These are phyloP conservation scores for Syngnathoides biaculeatus DNA, from an alignment of 2,113 vertebrate genomes.

Conservation along the genomic window DNA sequence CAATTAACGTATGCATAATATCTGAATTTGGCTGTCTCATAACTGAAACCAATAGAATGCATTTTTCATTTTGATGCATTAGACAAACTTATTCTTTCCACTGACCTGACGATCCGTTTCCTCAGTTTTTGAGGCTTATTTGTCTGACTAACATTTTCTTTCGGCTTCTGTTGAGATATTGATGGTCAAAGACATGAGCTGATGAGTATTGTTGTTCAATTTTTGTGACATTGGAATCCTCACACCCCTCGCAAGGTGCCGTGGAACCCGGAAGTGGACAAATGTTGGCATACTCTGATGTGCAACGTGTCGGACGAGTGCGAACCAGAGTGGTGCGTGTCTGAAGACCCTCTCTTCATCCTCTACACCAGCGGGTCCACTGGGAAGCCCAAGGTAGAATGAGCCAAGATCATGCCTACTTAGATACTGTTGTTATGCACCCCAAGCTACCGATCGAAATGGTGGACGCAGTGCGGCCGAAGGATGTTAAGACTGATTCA, in stretches of 20 bases:
- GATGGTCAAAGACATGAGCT: not conserved
- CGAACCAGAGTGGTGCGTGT: slow-evolving; percentile 92
- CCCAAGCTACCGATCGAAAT: too few relatives aligned
- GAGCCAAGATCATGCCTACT: too few relatives aligned
- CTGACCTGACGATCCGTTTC: not conserved
- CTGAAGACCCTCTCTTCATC: slow-evolving; percentile 92
- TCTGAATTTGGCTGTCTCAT: too few relatives aligned
- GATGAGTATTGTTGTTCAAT: not conserved
- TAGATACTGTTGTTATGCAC: too few relatives aligned
- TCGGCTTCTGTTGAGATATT: not conserved
- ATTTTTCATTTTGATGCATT: too few relatives aligned
- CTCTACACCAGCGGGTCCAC: slow-evolving; percentile 97
- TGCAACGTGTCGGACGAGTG: slow-evolving; percentile 77
- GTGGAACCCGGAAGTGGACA: slow-evolving; percentile 84
- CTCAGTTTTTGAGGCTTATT: not conserved
- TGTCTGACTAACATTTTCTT: not conserved
- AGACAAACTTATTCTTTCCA: not conserved
- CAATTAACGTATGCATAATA: too few relatives aligned
- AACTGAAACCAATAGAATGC: too few relatives aligned
- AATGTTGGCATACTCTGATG: slow-evolving; percentile 88
- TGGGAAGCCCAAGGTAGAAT: slow-evolving; percentile 89
- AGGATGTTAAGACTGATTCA: too few relatives aligned
- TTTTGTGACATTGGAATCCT: not conserved
- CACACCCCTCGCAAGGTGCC: slow-evolving; percentile 66
- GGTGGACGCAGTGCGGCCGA: too few relatives aligned